Base-by-base conservation (phyloP, 2,888 invertebrate genomes). In the Drosophila anomalata region DNA sequence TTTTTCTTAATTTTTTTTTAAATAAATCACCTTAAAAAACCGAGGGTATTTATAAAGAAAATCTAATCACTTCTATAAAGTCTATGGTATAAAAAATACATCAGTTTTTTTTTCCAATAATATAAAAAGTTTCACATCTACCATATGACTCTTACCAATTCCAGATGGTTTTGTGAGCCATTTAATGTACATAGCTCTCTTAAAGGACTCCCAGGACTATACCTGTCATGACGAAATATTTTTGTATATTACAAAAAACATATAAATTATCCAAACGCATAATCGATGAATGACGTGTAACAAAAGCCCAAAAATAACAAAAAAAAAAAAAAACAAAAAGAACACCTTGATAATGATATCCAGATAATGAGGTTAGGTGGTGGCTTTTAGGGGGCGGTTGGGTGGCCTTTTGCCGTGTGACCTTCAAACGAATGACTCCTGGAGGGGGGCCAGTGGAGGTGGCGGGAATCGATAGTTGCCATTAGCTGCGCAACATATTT, bases 381-480 rank as follows among this genome's bases (percentile, higher is more conserved):
- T 60, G 68, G 52, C 59, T 44, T 48, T 47, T 52, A 17, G 70
- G 59, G 42, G 61, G 44, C 72, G 61, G 31, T 20, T 20, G 20
- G 36, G n/a, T 48, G 66, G 29, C 39, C 41, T 66, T 74, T 71
- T 24, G 60, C 77, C 73, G 67, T 81, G 88, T 81, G 88, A 88
- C 86, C 80, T 81, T 81, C 57, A 47, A 6, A 48, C 12, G 51
- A 50, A 55, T 42, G 14, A 39, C 26, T 29, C n/a, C 17, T 22
- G n/a, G 44, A 9, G 31, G 31, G 9, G 47, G 44, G 7, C n/a
- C 14, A 7, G 2, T 42, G 41, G 41, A 11, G 41, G 41, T 42
- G 41, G 24, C 24, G 41, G 63, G 66, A 81, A 81, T 86, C 80
- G 71, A 81, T 81, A 81, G 83, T 88, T 82, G 65, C 66, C 77